phyloP scores from a whole-genome alignment of 2,888 invertebrate genomes.

The Coleophora flavipennella region DNA sequence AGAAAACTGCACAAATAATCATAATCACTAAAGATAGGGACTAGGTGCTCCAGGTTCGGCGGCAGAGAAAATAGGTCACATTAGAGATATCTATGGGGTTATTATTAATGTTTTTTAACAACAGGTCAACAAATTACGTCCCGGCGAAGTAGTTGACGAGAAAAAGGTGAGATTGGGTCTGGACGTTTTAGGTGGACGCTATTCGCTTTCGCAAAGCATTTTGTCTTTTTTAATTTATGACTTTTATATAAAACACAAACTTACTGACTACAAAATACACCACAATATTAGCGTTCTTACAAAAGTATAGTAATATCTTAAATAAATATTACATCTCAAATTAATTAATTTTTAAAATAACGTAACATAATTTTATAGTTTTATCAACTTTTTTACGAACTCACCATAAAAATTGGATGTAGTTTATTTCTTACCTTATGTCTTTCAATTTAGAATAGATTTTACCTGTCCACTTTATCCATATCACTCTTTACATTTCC shows the following conservation, averaged over 20 bases:
- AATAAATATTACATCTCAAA: no score
- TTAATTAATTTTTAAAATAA: no score
- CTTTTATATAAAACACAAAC: conserved; percentile 33
- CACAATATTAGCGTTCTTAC: background rate
- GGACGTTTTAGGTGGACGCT: conserved; percentile 67
- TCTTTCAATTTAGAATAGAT: conserved; percentile 14
- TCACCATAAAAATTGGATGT: background rate
- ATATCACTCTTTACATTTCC: conserved; percentile 16
- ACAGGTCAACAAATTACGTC: conserved; percentile 92
- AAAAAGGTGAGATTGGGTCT: conserved; percentile 87
- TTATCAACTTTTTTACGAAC: conserved; percentile 6
- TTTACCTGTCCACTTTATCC: conserved; percentile 22
- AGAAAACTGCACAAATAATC: conserved; percentile 54
- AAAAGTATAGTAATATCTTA: no score
- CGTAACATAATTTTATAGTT: background rate
- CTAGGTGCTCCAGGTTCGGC: conserved; percentile 58
- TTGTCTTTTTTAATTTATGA: conserved; percentile 39
- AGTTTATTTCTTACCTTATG: no score
- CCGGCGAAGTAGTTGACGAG: conserved; percentile 94
- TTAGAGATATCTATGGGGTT: conserved; percentile 34
- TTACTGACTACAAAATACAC: conserved; percentile 1
- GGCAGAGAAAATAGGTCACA: conserved; percentile 57
- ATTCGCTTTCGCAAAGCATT: conserved; percentile 71
- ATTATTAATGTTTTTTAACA: conserved; percentile 66
- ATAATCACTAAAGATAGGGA: conserved; percentile 32